Evolutionary conservation across 2,113 vertebrate genomes (phyloP), one percentile per base, ranked within the genome.

Genomic region (Calidris pygmaea): DNA sequence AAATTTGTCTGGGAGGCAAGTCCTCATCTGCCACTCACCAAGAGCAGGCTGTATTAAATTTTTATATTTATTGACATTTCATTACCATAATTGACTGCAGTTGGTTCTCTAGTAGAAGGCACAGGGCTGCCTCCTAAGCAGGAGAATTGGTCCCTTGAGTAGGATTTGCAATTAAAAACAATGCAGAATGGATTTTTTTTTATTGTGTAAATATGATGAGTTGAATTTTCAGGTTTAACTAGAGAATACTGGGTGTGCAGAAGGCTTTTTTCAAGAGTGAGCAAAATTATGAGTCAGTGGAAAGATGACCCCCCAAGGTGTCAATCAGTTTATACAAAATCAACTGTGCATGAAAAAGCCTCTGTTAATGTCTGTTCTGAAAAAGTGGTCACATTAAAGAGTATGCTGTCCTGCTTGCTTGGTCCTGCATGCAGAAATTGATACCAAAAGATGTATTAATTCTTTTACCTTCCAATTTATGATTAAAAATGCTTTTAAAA

Each of bases 1-100:
- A 99, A 95, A 99, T 99, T 99, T 99, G 98, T 99, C 99, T 99
- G 98, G 98, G 98, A 99, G 98, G 98, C 98, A 98, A 98, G 99
- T 98, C 98, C 98, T 99, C 98, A 98, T 98, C 99, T 99, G 99
- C 99, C 99, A 99, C 98, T 99, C 99, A 99, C 97, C 97, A 98
- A 98, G 98, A 99, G 98, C 98, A 98, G 98, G 97, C 98, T 98
- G 98, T 99, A 99, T 99, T 98, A 99, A 99, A 99, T 99, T 99
- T 99, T 99, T 99, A 99, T 99, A 99, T 99, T 99, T 99, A 99
- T 99, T 99, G 99, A 99, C 99, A 99, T 99, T 99, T 99, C 99
- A 99, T 99, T 99, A 99, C 98, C 99, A 99, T 99, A 99, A 99
- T 99, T 99, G 99, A 99, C 99, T 99, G 98, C 97, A 96, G 98